A percentile compares a stretch with the other conserved stretches of the same genome.
These are phyloP conservation scores for Smittia aterrima DNA, from an alignment of 2,888 invertebrate species.

Conservation along the genomic window DNA sequence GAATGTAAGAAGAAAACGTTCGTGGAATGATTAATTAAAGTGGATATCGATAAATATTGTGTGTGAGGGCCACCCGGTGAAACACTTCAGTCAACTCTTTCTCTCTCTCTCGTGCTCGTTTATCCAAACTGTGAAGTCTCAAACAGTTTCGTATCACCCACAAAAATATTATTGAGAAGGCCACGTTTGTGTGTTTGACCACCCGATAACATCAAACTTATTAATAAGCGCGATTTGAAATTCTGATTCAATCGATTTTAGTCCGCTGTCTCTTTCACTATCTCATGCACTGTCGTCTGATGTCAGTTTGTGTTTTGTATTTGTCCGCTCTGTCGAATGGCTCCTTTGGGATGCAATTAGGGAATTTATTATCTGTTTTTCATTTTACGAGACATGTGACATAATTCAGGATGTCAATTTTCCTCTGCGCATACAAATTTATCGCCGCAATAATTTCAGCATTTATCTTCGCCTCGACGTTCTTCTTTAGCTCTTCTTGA, in stretches of 20 bases:
- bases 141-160: background rate
- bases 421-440: slow-evolving; percentile 17
- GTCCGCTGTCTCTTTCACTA: background rate
- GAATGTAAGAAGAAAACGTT: slow-evolving; percentile 12
- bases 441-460: slow-evolving; percentile 29
- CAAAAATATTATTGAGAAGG: slow-evolving; percentile 8
- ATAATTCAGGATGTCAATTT: slow-evolving; percentile 24
- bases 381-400: slow-evolving; percentile 17
- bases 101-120: background rate
- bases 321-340: slow-evolving; percentile 16
- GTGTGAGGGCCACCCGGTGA: slow-evolving; percentile 2
- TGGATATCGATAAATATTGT: slow-evolving; percentile 40
- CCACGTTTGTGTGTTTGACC: background rate
- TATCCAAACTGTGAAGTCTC: background rate
- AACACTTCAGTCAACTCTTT: background rate
- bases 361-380: slow-evolving; percentile 33
- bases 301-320: background rate
- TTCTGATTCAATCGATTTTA: background rate
- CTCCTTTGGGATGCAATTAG: slow-evolving; percentile 33
- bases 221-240: background rate
- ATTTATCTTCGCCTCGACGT: slow-evolving; percentile 18
- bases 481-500: background rate
- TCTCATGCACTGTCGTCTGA: too few species aligned
- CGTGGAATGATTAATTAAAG: slow-evolving; percentile 38
- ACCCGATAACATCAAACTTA: background rate